Base-by-base conservation (phyloP, 2,113 vertebrate species). In the Aspidoscelis tigris region DNA sequence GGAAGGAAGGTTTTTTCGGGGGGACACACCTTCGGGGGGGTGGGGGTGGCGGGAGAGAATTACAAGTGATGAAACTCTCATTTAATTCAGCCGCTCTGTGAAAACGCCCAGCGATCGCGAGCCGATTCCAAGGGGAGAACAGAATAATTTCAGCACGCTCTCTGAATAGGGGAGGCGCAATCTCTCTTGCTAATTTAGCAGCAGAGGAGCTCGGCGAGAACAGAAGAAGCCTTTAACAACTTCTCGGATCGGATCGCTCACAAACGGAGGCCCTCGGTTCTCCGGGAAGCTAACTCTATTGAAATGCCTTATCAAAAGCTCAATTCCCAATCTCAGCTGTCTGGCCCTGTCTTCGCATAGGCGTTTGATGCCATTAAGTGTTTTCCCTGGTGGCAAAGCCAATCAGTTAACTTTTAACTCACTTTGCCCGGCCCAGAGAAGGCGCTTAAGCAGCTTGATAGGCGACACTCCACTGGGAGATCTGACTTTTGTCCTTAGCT, bases 251-350 rank as follows among this genome's bases (percentile, higher is more conserved):
- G 80, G 80, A n/a, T 44, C 53, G 44, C 41, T 82, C 69, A n/a
- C 70, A 73, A 39, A 16, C 50, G 33, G 43, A 64, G 11, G 21
- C 7, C 53, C 53, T 44, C 39, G 26, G 4, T 61, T 82, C 50
- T 44, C 70, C 53, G 61, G 33, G 22, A 73, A 73, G 70, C 70
- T 3, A 58, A 47, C 9, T 41, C 68, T 73, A 82, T 73, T 82
- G 43, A 82, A 61, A 61, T 26, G 53, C 39, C 80, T 73, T 82
- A 73, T 82, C 80, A 73, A 73, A 73, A 73, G 69, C 70, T 73
- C 80, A n/a, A 14, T 44, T 82, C 69, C 70, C 80, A 82, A 73
- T 82, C 7, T 43, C 22, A 61, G 33, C 70, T 73, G 80, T n/a
- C 80, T 82, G n/a, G 53, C 22, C 70, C 70, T n/a, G 14, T 61